A percentile compares a stretch with the other conserved stretches of the same genome.
phyloP scores from a whole-genome alignment of 2,797 vertebrate species.

The Myotis daubentonii region DNA sequence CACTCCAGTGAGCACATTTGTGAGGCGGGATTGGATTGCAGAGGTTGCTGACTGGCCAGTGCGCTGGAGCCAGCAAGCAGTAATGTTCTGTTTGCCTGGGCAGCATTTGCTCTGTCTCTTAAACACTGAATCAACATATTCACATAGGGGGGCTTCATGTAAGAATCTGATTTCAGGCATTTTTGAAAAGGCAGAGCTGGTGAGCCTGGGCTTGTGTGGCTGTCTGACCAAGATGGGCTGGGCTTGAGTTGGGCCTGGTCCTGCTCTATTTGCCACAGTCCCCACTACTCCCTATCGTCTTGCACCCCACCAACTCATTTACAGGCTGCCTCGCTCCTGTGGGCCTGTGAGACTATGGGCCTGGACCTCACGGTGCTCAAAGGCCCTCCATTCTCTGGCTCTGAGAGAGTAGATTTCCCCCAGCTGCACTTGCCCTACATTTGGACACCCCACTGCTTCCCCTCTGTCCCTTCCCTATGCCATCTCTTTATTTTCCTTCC shows the following conservation, averaged over 20 bases:
- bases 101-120: neutral
- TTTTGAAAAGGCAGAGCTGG: neutral
- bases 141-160: neutral
- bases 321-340: neutral
- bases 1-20: neutral
- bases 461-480: neutral
- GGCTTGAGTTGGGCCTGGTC: neutral
- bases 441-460: fast-evolving
- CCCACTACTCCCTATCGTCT: neutral
- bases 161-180: neutral
- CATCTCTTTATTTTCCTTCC: neutral
- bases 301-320: neutral
- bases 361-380: neutral
- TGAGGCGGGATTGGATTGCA: neutral
- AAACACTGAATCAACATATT: neutral
- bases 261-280: fast-evolving
- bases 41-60: neutral
- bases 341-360: neutral
- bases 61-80: neutral
- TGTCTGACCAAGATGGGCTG: fast-evolving
- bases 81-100: neutral
- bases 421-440: neutral
- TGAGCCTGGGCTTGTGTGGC: neutral
- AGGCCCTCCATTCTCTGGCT: neutral
- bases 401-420: neutral